Evolutionary conservation across 2,113 vertebrate genomes (phyloP), one percentile per base, ranked within the genome.

Genomic region (Pangasianodon gigas): DNA sequence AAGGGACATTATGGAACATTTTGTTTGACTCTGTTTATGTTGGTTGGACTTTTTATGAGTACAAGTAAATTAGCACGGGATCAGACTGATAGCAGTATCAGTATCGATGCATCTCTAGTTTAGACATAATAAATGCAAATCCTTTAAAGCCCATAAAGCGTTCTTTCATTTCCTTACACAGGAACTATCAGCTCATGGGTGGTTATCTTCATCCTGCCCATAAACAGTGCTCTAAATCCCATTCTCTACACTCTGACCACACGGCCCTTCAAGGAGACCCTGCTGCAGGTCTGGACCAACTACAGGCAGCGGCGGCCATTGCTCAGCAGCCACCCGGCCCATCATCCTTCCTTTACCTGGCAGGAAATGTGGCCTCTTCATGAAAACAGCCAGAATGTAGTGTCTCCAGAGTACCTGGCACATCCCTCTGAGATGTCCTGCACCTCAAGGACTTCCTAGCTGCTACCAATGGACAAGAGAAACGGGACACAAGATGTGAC

Each of bases 231-330:
- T 92, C 95, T 99, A 85, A 99, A 99, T 92, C 98, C 98, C 90
- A 98, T 99, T 94, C 97, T 99, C 54, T 99, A 99, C 94, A 99
- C 98, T 5, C 94, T 99, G 94, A 99, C 98, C 62, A 99, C 98
- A 1, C 95, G 98, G 89, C 97, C 98, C 86, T 99, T 99, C 94
- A 99, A 98, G 94, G 98, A 99, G 96, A 99, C 97, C 93, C 97
- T 99, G 52, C 94, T 97, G 88, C 98, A 97, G 92, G 95, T 97
- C 85, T 99, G 98, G 98, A 94, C 96, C 48, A 98, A 98, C 94
- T 98, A 98, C 95, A 96, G 96, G 87, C 97, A 97, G 93, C 95
- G 93, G 92, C 95, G 95, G 91, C 96, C 97, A 4, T 91, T 94
- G 71, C 94, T 95, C 91, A 96, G 92, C 91, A 94, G 93, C 56